Conservation (phyloP, 1,140 invertebrate species). For the Drosophila oshimai region DNA sequence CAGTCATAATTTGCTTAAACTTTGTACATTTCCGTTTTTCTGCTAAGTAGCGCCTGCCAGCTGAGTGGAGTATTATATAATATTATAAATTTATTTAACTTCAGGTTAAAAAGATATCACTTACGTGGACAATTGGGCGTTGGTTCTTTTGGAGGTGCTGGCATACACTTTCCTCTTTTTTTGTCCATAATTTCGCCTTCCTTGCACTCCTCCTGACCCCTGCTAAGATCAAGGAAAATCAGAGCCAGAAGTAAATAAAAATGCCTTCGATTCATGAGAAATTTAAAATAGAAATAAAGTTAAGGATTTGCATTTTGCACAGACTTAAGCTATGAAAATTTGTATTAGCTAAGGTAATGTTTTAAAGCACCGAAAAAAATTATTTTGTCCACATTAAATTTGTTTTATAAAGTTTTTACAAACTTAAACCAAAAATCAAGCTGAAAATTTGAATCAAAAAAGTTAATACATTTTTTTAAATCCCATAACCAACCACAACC, state of each 20-base stretch:
- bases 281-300: neutral
- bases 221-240: neutral
- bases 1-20: neutral
- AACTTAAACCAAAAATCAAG: no score
- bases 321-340: neutral
- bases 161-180: no score
- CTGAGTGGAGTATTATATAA: neutral
- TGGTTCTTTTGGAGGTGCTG: neutral
- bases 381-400: no score
- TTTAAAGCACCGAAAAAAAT: neutral
- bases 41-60: neutral
- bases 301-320: rapidly evolving
- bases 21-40: neutral
- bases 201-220: neutral
- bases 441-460: no score
- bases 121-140: neutral
- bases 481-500: neutral
- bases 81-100: no score
- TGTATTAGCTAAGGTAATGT: neutral
- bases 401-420: no score
- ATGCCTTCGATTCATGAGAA: neutral
- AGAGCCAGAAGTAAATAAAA: neutral
- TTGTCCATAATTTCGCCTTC: neutral
- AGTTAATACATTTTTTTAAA: neutral
- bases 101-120: no score